Base-by-base conservation (phyloP, 2,113 vertebrate genomes). In the Microcebus ravelobensis region DNA sequence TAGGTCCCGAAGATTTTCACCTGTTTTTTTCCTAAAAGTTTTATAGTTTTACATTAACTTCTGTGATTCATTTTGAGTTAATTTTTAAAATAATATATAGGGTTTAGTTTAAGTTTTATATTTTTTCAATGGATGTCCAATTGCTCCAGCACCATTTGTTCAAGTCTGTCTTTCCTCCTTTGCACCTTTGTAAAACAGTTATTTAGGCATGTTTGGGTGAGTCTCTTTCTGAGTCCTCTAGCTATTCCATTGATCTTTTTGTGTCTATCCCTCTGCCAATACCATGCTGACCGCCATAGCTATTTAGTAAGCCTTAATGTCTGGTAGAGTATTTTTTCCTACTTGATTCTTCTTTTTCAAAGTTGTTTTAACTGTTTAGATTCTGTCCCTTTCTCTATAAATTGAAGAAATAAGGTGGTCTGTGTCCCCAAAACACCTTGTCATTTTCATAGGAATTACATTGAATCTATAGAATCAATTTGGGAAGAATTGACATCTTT, bases 401-500 rank as follows among this genome's bases (percentile, higher is more conserved):
- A 45, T 80, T 96, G 95, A 89, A 70, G 80, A 92, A 92, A 36
- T 65, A 48, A 90, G n/a, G 36, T 59, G 3, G 17, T 87, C 10
- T 70, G 2, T 89, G 1, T 67, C 39, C 55, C 61, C 0, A 74
- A 52, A 88, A 84, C 20, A 80, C 23, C 25, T 45, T 84, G 39
- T 8, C 61, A 9, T 70, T 85, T 85, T 85, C 50, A 57, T 94
- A 74, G 50, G 39, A 65, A 84, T 88, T 91, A 17, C 25, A n/a
- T 50, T 84, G 39, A 91, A 27, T 31, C 18, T 88, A 2, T 48
- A 85, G 34, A 52, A 45, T 48, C 29, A 61, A 5, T 85, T 93
- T 85, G 42, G 34, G 50, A 65, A 76, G 79, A 88, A 70, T 5
- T 63, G 7, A 8, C 82, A 81, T 94, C 3, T 92, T 92, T 55